Base-by-base conservation (phyloP, 37 sponge, comb jelly and placozoan genomes). In the Geodia barretti region DNA sequence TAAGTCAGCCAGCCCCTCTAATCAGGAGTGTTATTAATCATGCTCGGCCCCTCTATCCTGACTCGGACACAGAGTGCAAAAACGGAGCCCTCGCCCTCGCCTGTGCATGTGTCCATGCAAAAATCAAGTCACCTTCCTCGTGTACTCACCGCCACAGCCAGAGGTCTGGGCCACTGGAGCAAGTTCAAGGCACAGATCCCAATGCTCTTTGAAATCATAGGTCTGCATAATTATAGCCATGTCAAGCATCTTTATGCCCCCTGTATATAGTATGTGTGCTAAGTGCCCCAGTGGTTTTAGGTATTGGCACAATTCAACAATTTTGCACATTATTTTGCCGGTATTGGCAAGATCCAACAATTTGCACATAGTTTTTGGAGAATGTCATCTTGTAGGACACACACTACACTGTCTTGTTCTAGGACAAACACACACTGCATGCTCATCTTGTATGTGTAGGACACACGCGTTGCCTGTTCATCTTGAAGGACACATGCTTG, bases 201-300 rank as follows among this genome's bases (percentile, higher is more conserved):
- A 28, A 31, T 92, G 32, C 42, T 87, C 25, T 92, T 92, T 84
- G 92, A 92, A 69, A 80, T 92, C 21, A 87, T 71, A 80, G 92
- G 92, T 92, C 58, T 41, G 76, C 29, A 9, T n/a, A n/a, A n/a
- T n/a, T n/a, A n/a, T n/a, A n/a, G n/a, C n/a, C n/a, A n/a, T n/a
- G n/a, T n/a, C n/a, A n/a, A n/a, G n/a, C n/a, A n/a, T n/a, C n/a
- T n/a, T n/a, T n/a, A n/a, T n/a, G n/a, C n/a, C n/a, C n/a, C n/a
- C n/a, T n/a, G n/a, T n/a, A n/a, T n/a, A n/a, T n/a, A n/a, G n/a
- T n/a, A n/a, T n/a, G n/a, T n/a, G n/a, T n/a, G n/a, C n/a, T n/a
- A n/a, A n/a, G n/a, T n/a, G n/a, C n/a, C n/a, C n/a, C n/a, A n/a
- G n/a, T n/a, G n/a, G n/a, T n/a, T n/a, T n/a, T n/a, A n/a, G n/a